phyloP scores from a whole-genome alignment of 2,888 invertebrate genomes.

The Neria commutata region DNA sequence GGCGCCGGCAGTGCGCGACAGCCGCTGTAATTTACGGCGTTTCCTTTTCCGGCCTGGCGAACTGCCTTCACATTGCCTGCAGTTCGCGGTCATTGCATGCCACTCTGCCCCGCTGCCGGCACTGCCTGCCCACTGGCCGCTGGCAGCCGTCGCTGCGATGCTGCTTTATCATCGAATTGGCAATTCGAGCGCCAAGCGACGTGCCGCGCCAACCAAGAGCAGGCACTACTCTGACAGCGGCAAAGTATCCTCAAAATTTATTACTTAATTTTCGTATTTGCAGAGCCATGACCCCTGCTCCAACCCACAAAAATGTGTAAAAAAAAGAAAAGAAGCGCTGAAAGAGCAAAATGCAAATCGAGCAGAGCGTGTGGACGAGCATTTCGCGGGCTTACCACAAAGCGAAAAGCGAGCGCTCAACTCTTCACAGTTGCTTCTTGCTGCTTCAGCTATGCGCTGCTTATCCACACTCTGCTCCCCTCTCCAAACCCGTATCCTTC shows the following conservation, averaged over 20 bases:
- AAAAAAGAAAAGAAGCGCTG: conserved; percentile 3
- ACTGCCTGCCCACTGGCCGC: conserved; percentile 13
- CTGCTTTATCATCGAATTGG: conserved; percentile 4
- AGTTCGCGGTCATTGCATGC: conserved; percentile 25
- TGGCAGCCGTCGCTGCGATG: conserved; percentile 5
- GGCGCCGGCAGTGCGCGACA: conserved; percentile 37
- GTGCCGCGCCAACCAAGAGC: too few species aligned
- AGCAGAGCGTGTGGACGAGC: too few species aligned
- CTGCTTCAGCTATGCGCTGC: too few species aligned
- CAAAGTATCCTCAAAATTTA: conserved; percentile 32
- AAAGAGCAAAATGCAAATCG: neutral
- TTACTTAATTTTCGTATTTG: conserved; percentile 36
- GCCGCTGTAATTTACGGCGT: conserved; percentile 42
- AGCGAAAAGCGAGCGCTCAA: too few species aligned
- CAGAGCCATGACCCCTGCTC: neutral
- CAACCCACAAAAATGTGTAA: neutral
- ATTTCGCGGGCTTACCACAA: too few species aligned
- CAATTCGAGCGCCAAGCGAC: neutral
- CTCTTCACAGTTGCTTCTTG: too few species aligned
- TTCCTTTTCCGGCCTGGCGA: conserved; percentile 26
- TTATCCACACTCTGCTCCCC: too few species aligned
- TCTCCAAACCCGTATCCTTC: too few species aligned
- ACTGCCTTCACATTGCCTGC: neutral
- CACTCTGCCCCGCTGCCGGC: conserved; percentile 18
- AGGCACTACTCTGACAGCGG: neutral